Percentiles rank a stretch among this genome's conserved stretches.
Evolutionary conservation across 2,113 vertebrate genomes (phyloP).

Genomic region (Ameiurus melas): DNA sequence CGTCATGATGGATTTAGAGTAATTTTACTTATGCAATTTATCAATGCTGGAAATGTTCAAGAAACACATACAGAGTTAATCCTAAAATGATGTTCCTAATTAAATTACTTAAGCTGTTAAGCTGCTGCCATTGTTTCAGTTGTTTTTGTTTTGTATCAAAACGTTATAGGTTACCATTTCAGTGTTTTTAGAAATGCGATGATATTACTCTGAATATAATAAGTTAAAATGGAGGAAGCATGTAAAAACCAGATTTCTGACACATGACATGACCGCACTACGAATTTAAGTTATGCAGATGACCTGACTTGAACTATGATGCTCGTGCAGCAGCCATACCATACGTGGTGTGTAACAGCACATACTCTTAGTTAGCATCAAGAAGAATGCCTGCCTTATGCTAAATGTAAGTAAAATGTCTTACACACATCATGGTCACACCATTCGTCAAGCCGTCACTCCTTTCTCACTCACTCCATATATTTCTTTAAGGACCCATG

Average conservation of each 20-base stretch:
- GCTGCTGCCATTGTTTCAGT: background rate
- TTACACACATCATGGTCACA: background rate
- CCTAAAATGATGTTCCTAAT: background rate
- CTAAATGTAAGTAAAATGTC: background rate
- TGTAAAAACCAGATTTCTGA: background rate
- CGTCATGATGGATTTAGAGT: background rate
- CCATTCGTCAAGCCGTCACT: conserved; percentile 1
- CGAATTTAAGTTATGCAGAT: background rate
- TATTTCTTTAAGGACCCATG: background rate
- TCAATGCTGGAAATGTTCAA: background rate
- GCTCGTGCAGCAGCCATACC: background rate
- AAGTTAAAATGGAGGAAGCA: background rate
- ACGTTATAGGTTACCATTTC: background rate
- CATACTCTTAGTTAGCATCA: background rate
- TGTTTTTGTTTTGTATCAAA: background rate
- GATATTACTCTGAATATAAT: background rate
- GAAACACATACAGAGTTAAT: background rate
- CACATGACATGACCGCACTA: background rate
- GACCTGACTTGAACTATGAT: background rate
- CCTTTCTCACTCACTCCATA: background rate
- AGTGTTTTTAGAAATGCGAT: background rate
- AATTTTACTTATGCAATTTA: background rate
- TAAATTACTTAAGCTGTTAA: background rate
- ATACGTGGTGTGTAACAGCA: background rate
- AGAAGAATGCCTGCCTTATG: background rate